phyloP scores from a whole-genome alignment of 1,140 invertebrate species.

The Heliconius eleuchia region DNA sequence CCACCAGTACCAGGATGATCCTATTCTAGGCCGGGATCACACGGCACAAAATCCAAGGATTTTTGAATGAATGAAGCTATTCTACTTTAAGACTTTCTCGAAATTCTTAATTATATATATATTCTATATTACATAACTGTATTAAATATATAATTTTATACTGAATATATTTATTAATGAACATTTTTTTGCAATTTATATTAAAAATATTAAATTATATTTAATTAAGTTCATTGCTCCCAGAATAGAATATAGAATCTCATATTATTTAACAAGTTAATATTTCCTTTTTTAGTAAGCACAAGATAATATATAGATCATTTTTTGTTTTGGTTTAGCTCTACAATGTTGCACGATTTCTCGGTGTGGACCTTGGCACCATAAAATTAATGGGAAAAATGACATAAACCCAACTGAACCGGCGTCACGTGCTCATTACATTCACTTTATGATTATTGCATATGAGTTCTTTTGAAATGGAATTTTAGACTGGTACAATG shows the following conservation, averaged over 20 bases:
- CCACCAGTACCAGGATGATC: too few relatives aligned
- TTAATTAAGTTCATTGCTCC: too few relatives aligned
- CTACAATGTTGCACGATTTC: not conserved
- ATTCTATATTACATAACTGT: not conserved
- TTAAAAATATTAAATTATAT: too few relatives aligned
- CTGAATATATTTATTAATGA: not conserved
- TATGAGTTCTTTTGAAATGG: not conserved
- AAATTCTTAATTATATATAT: not conserved
- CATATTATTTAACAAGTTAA: not conserved
- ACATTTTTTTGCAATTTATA: not conserved
- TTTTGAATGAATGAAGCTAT: too few relatives aligned
- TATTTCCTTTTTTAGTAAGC: not conserved
- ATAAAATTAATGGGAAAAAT: conserved; percentile 1
- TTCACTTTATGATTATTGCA: conserved; percentile 1
- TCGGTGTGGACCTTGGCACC: not conserved
- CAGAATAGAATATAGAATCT: too few relatives aligned
- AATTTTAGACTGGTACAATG: not conserved
- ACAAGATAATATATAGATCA: not conserved
- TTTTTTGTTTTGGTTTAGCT: not conserved
- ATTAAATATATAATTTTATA: not conserved
- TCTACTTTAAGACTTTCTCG: not conserved
- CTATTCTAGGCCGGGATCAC: too few relatives aligned
- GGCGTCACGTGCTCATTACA: not conserved
- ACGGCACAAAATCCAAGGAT: too few relatives aligned
- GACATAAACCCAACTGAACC: not conserved